Evolutionary conservation across 1,140 invertebrate species (phyloP).

Genomic region (Mercenaria mercenaria): DNA sequence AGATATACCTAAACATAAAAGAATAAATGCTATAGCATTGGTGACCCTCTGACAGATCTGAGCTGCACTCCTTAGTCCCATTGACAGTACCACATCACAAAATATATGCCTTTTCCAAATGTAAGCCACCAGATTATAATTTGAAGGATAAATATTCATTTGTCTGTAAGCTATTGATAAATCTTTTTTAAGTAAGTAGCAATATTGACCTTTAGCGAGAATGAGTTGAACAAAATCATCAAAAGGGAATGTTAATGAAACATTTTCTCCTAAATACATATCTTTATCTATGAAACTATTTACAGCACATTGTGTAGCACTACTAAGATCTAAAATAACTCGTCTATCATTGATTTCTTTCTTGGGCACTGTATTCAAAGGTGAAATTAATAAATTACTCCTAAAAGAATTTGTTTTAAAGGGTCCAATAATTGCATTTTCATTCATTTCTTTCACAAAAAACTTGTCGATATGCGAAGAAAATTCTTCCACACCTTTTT

Average conservation of each 20-base stretch:
- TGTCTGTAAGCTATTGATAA: not conserved
- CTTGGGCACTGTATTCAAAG: slow-evolving; percentile 33
- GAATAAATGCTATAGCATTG: not conserved
- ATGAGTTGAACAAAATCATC: slow-evolving; percentile 3
- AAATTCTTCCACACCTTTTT: not conserved
- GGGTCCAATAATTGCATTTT: not conserved
- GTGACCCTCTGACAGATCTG: not conserved
- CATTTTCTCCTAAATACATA: not conserved
- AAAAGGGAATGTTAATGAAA: not conserved
- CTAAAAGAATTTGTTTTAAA: not conserved
- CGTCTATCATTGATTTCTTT: not conserved
- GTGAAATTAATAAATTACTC: not conserved
- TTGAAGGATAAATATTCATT: not conserved
- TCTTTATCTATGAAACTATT: slow-evolving; percentile 1
- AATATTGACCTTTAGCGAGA: not conserved
- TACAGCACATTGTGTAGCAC: not conserved
- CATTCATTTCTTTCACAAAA: not conserved
- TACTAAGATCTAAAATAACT: slow-evolving; percentile 4
- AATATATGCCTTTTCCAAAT: slow-evolving; percentile 5
- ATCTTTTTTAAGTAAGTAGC: not conserved
- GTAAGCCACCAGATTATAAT: slow-evolving; percentile 16
- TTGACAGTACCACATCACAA: not conserved
- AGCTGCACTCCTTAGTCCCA: not conserved
- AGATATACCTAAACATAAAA: not conserved
- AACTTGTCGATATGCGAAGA: not conserved